phyloP scores from a whole-genome alignment of 2,888 invertebrate species.

The Epinotia nisella region DNA sequence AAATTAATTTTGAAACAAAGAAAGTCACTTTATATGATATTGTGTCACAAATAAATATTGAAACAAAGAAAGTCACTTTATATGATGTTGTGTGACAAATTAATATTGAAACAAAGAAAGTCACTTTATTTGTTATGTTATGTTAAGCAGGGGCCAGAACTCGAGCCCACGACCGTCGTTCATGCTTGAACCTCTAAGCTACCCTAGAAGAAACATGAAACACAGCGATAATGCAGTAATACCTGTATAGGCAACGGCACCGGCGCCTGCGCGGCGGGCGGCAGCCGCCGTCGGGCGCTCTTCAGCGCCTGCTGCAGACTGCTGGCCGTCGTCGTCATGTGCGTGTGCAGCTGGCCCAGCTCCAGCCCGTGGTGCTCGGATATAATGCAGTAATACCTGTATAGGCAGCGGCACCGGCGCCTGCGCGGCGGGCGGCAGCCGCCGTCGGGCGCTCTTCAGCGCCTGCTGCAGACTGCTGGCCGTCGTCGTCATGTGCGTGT shows the following conservation, averaged over 20 bases:
- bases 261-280: slow-evolving; percentile 82
- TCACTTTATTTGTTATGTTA: not conserved
- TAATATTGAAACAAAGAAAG: too few relatives aligned
- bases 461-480: slow-evolving; percentile 92
- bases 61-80: too few relatives aligned
- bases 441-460: slow-evolving; percentile 90
- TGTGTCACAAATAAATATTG: too few relatives aligned
- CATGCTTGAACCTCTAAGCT: too few relatives aligned
- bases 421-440: slow-evolving; percentile 86
- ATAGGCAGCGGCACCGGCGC: slow-evolving; percentile 85
- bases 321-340: slow-evolving; percentile 89
- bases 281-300: slow-evolving; percentile 89
- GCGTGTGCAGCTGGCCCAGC: slow-evolving; percentile 89
- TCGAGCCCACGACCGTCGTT: not conserved
- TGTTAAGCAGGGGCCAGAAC: not conserved
- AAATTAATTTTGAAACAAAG: too few relatives aligned
- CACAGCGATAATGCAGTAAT: too few relatives aligned
- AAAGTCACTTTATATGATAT: too few relatives aligned
- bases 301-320: slow-evolving; percentile 93
- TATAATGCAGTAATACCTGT: slow-evolving; percentile 73
- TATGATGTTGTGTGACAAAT: too few relatives aligned
- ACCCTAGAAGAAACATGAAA: too few relatives aligned
- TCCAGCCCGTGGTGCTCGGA: slow-evolving; percentile 87
- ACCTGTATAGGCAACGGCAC: slow-evolving; percentile 81
- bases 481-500: slow-evolving; percentile 90